Percentiles rank a stretch among this genome's conserved stretches.
These are phyloP conservation scores for Sitobion miscanthi DNA, from an alignment of 1,140 invertebrate genomes.

Conservation along the genomic window DNA sequence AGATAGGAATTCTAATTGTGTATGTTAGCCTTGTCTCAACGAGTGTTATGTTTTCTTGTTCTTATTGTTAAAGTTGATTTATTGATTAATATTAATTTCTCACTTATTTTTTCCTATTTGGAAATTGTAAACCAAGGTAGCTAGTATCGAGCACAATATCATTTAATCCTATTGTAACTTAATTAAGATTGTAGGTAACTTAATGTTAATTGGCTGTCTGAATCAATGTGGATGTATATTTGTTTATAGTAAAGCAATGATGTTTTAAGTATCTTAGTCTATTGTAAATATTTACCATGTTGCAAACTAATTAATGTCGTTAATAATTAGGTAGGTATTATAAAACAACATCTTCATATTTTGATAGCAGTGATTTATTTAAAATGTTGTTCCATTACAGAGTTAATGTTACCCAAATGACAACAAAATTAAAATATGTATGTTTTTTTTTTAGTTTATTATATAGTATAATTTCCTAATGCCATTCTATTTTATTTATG, in stretches of 20 bases:
- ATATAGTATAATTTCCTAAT: slow-evolving; percentile 37
- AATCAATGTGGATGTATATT: slow-evolving; percentile 33
- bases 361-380: slow-evolving; percentile 31
- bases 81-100: slow-evolving; percentile 12
- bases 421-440: background rate
- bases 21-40: background rate
- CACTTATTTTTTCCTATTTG: slow-evolving; percentile 16
- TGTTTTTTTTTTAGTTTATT: background rate
- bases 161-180: slow-evolving; percentile 26
- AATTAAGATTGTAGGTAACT: slow-evolving; percentile 24
- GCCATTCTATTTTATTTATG: slow-evolving; percentile 36
- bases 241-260: slow-evolving; percentile 10
- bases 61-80: background rate
- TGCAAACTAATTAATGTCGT: background rate
- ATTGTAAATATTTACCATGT: slow-evolving; percentile 22
- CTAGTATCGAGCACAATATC: slow-evolving; percentile 37
- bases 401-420: slow-evolving; percentile 5
- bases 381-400: slow-evolving; percentile 26
- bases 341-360: slow-evolving; percentile 16
- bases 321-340: background rate
- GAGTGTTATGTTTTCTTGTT: background rate
- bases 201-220: slow-evolving; percentile 5
- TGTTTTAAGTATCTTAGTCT: slow-evolving; percentile 6
- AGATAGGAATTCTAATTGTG: background rate
- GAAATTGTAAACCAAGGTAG: slow-evolving; percentile 37